Base-by-base conservation (phyloP, 1,140 invertebrate species). In the Psix sp. region DNA sequence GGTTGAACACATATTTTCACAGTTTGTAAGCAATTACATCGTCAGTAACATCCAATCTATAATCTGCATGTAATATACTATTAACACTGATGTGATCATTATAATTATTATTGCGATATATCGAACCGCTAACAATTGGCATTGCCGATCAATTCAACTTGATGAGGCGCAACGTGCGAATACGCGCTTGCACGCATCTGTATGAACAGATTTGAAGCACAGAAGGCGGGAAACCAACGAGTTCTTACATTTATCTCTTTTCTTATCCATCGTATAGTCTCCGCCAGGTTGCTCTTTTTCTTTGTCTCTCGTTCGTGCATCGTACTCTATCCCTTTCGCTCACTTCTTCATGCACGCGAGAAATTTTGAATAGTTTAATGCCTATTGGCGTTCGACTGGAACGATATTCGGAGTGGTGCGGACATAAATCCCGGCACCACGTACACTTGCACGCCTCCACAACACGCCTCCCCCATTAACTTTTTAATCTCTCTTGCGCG, bases 391-490 rank as follows among this genome's bases (percentile, higher is more conserved):
- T 68, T 75, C 66, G 68, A 63, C 67, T 77, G 72, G 74, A 77
- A 74, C 79, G 77, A 78, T 79, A 78, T 79, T 74, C 76, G 66
- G 66, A 76, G 79, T 77, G 77, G 76, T 70, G 72, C 79, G 60
- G 76, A 74, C 79, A 81, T 80, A 80, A 80, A 80, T 80, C 79
- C 75, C 80, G 77, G 80, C 77, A 81, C 80, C 84, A 80, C 81
- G 79, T 79, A 71, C 77, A 76, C 66, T 79, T 77, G 77, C 74
- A 80, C 80, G 78, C 79, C 80, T 78, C 77, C 78, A 65, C 79
- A 78, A 57, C 76, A 82, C 82, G 79, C 81, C 79, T 73, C 70
- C 72, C 78, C 75, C 80, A 81, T 80, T 82, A 84, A 81, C 80
- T 84, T 77, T 82, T 81, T 81, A 82, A 81, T 73, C 54, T 82